Conservation (phyloP, 1,140 invertebrate species). For the Bombus confusus region DNA sequence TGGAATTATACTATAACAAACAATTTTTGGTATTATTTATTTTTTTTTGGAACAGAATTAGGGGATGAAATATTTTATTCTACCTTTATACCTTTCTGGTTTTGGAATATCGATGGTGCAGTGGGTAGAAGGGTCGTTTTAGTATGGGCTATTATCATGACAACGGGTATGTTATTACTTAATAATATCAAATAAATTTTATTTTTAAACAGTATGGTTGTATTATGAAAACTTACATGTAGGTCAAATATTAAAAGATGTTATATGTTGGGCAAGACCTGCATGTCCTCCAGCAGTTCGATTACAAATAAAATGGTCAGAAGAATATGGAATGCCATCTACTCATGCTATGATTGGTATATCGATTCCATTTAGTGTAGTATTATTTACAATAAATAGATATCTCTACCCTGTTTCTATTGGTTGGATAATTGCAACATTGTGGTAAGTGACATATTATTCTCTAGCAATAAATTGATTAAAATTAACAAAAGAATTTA, state of each 20-base stretch:
- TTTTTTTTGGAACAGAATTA: slow-evolving; percentile 90
- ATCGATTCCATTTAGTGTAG: slow-evolving; percentile 92
- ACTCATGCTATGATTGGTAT: slow-evolving; percentile 96
- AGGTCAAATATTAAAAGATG: slow-evolving; percentile 95
- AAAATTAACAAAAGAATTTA: slow-evolving; percentile 14
- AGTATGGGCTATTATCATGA: slow-evolving; percentile 94
- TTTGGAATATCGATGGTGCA: slow-evolving; percentile 95
- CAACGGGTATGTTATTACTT: slow-evolving; percentile 85
- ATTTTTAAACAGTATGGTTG: neutral
- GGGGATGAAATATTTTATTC: slow-evolving; percentile 96
- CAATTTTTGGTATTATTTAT: slow-evolving; percentile 93
- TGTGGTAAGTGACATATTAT: slow-evolving; percentile 79
- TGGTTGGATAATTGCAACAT: slow-evolving; percentile 83
- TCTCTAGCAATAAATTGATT: neutral
- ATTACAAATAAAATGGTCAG: slow-evolving; percentile 92
- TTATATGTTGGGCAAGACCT: slow-evolving; percentile 93
- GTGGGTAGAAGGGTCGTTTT: slow-evolving; percentile 90
- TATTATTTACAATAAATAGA: slow-evolving; percentile 90
- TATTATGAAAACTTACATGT: slow-evolving; percentile 41
- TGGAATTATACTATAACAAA: slow-evolving; percentile 86
- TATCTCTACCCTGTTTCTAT: slow-evolving; percentile 88
- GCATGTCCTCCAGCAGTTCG: slow-evolving; percentile 90
- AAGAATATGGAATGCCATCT: slow-evolving; percentile 97
- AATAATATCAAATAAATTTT: slow-evolving; percentile 18
- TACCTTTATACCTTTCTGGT: slow-evolving; percentile 94